Base-by-base conservation (phyloP, 2,113 vertebrate genomes). In the Dinomys branickii region DNA sequence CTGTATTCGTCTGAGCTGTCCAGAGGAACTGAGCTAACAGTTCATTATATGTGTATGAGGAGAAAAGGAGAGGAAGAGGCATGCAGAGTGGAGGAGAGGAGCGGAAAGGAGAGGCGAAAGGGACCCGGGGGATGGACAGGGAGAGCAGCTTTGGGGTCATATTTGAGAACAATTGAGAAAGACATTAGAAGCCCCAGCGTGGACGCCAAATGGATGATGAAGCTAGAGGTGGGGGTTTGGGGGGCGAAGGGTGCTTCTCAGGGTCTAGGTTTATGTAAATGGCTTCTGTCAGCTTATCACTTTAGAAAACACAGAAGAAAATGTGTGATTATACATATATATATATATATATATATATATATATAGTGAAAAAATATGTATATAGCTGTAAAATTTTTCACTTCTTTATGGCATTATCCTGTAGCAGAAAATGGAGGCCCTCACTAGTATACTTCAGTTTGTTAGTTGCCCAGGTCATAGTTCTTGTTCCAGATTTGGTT, bases 391-490 rank as follows among this genome's bases (percentile, higher is more conserved):
- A 67, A 50, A 14, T 44, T 90, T 82, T 85, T 47, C 6, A 75
- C 4, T 50, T 58, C 19, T 94, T 91, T 69, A 16, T 75, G n/a
- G 13, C 41, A 22, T 87, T 97, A 95, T 90, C 30, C 24, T 94
- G 52, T 26, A 61, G 59, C 22, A 61, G 59, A 26, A 61, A 61
- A 61, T 61, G 59, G 8, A 7, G 47, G 7, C 59, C 59, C 26
- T 2, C 2, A 24, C 24, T 24, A 61, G 22, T 61, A 61, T 20
- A 61, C 24, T 28, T 61, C 59, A 61, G 59, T 61, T 61, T 61
- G 7, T 61, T 61, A 61, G 59, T 61, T 61, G 59, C 26, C 59
- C 7, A 61, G 22, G 59, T 61, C 10, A 61, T 61, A 61, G 59
- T 28, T 61, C 24, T 24, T 61, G 24, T 61, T 61, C 59, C 24